Conservation (phyloP, 2,113 vertebrate genomes). For the Strix uralensis region DNA sequence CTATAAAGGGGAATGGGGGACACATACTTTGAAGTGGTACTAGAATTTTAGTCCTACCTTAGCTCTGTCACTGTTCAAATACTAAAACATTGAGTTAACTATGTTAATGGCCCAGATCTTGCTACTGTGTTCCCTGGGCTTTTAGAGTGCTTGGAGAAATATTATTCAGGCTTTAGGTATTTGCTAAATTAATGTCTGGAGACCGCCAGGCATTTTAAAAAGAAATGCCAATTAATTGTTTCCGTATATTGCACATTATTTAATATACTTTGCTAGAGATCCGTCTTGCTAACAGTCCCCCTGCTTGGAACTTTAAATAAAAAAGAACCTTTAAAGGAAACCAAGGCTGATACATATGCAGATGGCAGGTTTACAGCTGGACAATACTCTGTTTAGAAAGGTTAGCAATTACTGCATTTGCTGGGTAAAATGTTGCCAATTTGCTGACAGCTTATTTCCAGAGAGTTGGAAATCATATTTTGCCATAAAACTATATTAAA, state of each 20-base stretch:
- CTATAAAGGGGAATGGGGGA: neutral
- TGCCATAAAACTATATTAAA: neutral
- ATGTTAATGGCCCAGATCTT: neutral
- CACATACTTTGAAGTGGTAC: neutral
- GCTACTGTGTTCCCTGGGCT: neutral
- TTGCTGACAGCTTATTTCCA: neutral
- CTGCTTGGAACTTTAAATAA: neutral
- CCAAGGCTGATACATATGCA: neutral
- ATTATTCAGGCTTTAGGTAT: neutral
- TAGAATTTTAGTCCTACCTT: neutral
- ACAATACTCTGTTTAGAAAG: neutral
- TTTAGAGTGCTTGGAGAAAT: neutral
- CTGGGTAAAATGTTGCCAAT: neutral
- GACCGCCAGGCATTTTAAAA: neutral
- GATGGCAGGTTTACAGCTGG: neutral
- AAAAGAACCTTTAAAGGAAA: neutral
- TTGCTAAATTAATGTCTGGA: neutral
- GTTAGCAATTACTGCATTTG: neutral
- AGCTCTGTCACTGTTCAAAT: neutral
- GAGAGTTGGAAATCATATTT: neutral
- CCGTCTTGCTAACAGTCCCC: neutral
- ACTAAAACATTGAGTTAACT: neutral
- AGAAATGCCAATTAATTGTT: neutral
- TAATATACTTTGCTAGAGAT: neutral
- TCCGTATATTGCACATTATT: neutral